A percentile compares a stretch with the other conserved stretches of the same genome.
These are phyloP conservation scores for Salarias fasciatus DNA, from an alignment of 2,797 vertebrate genomes.

Conservation along the genomic window DNA sequence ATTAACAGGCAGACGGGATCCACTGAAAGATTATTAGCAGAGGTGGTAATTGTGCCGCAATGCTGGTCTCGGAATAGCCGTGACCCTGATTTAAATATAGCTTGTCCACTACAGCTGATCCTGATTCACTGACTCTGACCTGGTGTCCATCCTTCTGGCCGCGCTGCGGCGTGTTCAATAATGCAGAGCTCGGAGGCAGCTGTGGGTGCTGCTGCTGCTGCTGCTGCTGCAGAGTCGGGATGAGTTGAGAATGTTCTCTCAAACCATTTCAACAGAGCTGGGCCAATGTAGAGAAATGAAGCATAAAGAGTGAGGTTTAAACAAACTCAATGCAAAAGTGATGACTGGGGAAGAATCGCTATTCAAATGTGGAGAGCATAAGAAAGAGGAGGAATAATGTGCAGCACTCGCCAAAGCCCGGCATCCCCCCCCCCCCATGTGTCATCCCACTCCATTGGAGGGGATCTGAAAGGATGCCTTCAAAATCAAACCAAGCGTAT, in stretches of 20 bases:
- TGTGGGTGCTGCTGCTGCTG: slow-evolving; percentile 13
- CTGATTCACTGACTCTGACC: slow-evolving; percentile 57
- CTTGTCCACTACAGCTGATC: slow-evolving; percentile 57
- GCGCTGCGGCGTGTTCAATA: slow-evolving; percentile 75
- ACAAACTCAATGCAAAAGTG: slow-evolving; percentile 29
- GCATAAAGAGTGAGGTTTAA: slow-evolving; percentile 11
- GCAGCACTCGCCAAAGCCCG: slow-evolving; percentile 23
- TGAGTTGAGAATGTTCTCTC: slow-evolving; percentile 43
- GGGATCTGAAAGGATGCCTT: slow-evolving; percentile 29
- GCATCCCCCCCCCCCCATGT: slow-evolving; percentile 17
- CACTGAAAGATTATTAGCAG: slow-evolving; percentile 55
- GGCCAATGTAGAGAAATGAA: slow-evolving; percentile 33
- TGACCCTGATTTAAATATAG: slow-evolving; percentile 55
- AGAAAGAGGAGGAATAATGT: slow-evolving; percentile 1
- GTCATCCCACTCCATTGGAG: slow-evolving; percentile 24
- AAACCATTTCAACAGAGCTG: slow-evolving; percentile 41
- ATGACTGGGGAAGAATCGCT: not conserved
- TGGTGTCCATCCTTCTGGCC: slow-evolving; percentile 44
- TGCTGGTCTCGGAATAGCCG: slow-evolving; percentile 36
- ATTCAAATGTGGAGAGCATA: slow-evolving; percentile 21
- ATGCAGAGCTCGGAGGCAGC: slow-evolving; percentile 67
- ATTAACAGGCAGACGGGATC: slow-evolving; percentile 54
- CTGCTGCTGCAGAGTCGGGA: slow-evolving; percentile 9
- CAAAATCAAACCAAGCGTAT: slow-evolving; percentile 51
- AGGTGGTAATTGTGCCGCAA: slow-evolving; percentile 46